Percentiles rank a stretch among this genome's conserved stretches.
Evolutionary conservation across 2,888 invertebrate genomes (phyloP).

Genomic region (Acrobasis repandana): DNA sequence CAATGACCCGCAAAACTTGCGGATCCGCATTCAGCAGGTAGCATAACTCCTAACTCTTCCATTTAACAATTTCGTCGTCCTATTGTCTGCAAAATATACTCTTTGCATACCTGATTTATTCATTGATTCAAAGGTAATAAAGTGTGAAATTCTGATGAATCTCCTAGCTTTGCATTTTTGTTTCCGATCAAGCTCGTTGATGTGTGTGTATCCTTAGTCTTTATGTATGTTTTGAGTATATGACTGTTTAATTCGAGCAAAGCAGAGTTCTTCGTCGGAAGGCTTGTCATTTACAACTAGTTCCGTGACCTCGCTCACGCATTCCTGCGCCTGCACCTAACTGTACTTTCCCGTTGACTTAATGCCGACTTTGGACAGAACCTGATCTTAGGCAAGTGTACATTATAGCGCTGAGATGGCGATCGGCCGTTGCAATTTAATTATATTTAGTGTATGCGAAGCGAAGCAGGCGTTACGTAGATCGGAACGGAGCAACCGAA

Average conservation of each 20-base stretch:
- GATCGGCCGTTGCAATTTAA: constrained; percentile 79
- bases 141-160: neutral
- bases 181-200: neutral
- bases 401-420: constrained; percentile 71
- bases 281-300: constrained; percentile 82
- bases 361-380: constrained; percentile 80
- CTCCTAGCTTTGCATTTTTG: neutral
- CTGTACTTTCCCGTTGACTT: constrained; percentile 83
- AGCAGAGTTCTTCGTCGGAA: constrained; percentile 70
- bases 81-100: constrained; percentile 46
- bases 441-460: constrained; percentile 77
- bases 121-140: neutral
- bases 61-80: constrained; percentile 48
- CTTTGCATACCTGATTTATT: constrained; percentile 36
- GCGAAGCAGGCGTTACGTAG: constrained; percentile 65
- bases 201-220: neutral
- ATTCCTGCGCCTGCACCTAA: constrained; percentile 83
- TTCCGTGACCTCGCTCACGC: constrained; percentile 83
- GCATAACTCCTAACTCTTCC: constrained; percentile 48
- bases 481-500: constrained; percentile 58
- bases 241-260: constrained; percentile 60
- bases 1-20: constrained; percentile 80
- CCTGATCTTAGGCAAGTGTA: constrained; percentile 80
- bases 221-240: constrained; percentile 17
- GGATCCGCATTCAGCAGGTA: constrained; percentile 78